Evolutionary conservation across 2,113 vertebrate genomes (phyloP).

Genomic region (Centropus unirufus): DNA sequence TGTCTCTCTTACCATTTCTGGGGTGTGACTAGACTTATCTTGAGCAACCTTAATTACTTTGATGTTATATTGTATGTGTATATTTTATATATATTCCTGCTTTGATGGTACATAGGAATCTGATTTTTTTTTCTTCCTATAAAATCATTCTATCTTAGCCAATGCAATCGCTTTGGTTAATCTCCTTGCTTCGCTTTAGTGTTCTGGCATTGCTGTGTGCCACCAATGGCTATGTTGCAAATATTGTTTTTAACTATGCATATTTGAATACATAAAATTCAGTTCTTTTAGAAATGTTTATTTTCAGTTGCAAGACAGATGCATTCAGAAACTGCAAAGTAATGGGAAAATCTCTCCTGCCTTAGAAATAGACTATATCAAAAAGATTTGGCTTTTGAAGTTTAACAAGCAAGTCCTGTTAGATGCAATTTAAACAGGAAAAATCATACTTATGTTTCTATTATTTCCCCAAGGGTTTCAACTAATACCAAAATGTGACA

Average conservation of each 20-base stretch:
- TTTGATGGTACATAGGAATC: not conserved
- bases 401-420: constrained; percentile 5
- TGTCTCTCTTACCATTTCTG: not conserved
- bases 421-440: not conserved
- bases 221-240: not conserved
- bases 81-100: not conserved
- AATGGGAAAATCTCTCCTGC: not conserved
- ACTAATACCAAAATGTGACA: not conserved
- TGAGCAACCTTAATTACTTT: not conserved
- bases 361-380: not conserved
- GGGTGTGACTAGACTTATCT: not conserved
- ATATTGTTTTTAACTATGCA: not conserved
- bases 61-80: not conserved
- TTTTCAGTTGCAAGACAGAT: not conserved
- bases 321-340: not conserved
- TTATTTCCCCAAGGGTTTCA: constrained; percentile 1
- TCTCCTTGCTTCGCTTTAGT: not conserved
- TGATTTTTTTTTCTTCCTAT: not conserved
- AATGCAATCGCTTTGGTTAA: not conserved
- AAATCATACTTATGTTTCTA: not conserved
- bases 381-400: not conserved
- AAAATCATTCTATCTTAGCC: not conserved
- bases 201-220: not conserved
- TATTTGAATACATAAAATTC: not conserved
- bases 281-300: not conserved